phyloP scores from a whole-genome alignment of 1,140 invertebrate species.

The Centruroides sculpturatus region DNA sequence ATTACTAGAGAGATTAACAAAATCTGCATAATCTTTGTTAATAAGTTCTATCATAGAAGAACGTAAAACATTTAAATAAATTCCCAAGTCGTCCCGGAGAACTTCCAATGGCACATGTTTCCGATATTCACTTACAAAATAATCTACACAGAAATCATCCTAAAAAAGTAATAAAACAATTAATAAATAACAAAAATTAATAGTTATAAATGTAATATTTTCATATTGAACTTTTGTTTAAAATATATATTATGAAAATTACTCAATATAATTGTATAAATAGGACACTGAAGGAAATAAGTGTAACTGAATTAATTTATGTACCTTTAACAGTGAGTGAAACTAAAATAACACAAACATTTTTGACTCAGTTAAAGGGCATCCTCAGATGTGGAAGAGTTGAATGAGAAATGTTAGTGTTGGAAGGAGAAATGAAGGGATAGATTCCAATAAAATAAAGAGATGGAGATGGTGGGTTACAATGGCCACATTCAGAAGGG shows the following conservation, averaged over 20 bases:
- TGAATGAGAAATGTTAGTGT: too few relatives aligned
- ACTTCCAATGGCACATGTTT: slow-evolving; percentile 65
- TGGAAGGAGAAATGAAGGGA: too few relatives aligned
- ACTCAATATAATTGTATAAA: too few relatives aligned
- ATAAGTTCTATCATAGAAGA: slow-evolving; percentile 92
- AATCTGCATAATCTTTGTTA: slow-evolving; percentile 93
- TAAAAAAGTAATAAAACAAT: slow-evolving; percentile 1
- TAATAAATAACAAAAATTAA: not conserved
- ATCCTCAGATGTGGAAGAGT: too few relatives aligned
- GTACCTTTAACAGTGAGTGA: not conserved
- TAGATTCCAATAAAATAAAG: too few relatives aligned
- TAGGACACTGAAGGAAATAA: not conserved
- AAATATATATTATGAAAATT: not conserved
- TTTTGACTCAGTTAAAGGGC: not conserved
- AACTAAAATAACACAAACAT: not conserved
- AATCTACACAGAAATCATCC: slow-evolving; percentile 72
- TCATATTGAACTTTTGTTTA: not conserved
- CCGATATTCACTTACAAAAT: slow-evolving; percentile 71
- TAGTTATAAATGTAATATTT: not conserved
- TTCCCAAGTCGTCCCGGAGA: slow-evolving; percentile 73
- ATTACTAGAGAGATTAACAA: slow-evolving; percentile 89
- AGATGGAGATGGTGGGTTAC: too few relatives aligned
- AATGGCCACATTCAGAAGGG: too few relatives aligned
- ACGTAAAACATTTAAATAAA: slow-evolving; percentile 75
- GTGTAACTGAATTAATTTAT: not conserved